Evolutionary conservation across 1,140 invertebrate genomes (phyloP).

Genomic region (Trinorchestia longiramus): DNA sequence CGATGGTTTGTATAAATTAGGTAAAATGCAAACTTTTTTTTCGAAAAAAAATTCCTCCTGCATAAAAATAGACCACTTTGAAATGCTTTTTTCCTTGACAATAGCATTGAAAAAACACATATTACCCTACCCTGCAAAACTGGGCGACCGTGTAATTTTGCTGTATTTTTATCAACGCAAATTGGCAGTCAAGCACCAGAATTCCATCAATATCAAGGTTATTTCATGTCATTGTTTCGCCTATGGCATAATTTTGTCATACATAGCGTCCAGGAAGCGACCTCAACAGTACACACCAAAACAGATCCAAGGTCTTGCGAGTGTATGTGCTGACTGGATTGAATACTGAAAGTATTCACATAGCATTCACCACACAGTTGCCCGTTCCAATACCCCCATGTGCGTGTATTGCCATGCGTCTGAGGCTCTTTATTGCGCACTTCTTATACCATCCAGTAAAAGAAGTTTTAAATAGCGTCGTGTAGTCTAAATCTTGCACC

Average conservation of each 20-base stretch:
- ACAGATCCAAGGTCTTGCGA: background rate
- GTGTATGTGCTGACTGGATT: background rate
- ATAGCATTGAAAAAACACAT: background rate
- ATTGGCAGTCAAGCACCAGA: background rate
- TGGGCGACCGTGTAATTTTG: background rate
- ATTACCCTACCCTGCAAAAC: background rate
- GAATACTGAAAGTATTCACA: background rate
- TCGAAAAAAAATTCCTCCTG: background rate
- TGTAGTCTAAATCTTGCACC: too few species aligned
- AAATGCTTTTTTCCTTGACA: background rate
- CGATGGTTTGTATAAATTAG: background rate
- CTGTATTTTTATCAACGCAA: background rate
- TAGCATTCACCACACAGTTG: background rate
- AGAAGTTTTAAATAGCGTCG: too few species aligned
- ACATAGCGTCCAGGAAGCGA: background rate
- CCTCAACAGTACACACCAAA: background rate
- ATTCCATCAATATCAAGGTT: background rate
- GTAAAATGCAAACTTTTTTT: background rate
- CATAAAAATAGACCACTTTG: background rate
- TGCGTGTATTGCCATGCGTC: too few species aligned
- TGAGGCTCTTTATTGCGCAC: background rate
- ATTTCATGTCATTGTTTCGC: background rate
- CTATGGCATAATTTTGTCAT: background rate
- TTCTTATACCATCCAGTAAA: background rate
- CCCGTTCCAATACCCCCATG: too few species aligned